phyloP scores from a whole-genome alignment of 2,888 invertebrate genomes.

The Luperina testacea region DNA sequence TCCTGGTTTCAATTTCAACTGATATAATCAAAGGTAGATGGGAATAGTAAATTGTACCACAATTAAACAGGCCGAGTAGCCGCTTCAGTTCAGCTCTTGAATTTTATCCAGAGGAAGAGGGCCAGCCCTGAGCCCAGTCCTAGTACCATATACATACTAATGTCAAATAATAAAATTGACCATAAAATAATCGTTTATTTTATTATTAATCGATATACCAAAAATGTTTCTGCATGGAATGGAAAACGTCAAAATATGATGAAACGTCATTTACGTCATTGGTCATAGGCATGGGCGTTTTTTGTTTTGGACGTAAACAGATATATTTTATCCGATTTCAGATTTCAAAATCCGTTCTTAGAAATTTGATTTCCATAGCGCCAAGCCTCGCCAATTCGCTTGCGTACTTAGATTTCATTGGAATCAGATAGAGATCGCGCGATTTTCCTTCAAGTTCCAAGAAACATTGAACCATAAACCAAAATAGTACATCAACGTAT shows the following conservation, averaged over 20 bases:
- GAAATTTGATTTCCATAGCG: too few relatives aligned
- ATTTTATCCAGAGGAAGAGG: neutral
- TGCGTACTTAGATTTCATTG: too few relatives aligned
- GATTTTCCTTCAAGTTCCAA: too few relatives aligned
- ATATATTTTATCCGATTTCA: too few relatives aligned
- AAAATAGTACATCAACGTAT: too few relatives aligned
- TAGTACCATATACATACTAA: neutral
- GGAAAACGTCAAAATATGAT: slow-evolving; percentile 21
- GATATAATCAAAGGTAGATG: neutral
- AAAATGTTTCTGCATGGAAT: neutral
- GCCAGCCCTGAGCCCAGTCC: neutral
- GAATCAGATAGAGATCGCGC: too few relatives aligned
- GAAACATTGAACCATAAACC: too few relatives aligned
- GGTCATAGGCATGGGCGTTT: too few relatives aligned
- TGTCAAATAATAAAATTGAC: neutral
- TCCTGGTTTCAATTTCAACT: neutral
- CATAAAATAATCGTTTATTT: neutral
- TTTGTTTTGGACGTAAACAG: too few relatives aligned
- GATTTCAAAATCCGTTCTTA: too few relatives aligned
- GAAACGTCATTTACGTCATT: slow-evolving; percentile 24
- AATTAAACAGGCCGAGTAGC: neutral
- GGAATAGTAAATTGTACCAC: neutral
- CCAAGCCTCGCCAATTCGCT: too few relatives aligned
- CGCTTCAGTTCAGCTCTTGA: neutral
- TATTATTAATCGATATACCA: neutral